These are phyloP conservation scores for Caligus rogercresseyi DNA, from an alignment of 1,140 invertebrate genomes.

Conservation along the genomic window DNA sequence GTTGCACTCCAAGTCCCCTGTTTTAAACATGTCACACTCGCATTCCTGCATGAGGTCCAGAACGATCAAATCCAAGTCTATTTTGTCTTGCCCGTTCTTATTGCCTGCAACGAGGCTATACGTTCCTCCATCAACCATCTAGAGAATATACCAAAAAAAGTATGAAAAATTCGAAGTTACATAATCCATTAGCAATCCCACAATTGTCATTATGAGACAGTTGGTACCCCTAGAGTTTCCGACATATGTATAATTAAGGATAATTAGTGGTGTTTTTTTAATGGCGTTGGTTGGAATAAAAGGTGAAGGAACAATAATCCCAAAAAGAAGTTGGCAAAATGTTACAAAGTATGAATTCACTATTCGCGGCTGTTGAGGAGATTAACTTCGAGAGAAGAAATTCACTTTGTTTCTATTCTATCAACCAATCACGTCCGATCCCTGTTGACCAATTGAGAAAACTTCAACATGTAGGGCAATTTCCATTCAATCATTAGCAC, in stretches of 20 bases:
- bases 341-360: no score
- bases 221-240: neutral
- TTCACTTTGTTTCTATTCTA: no score
- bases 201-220: neutral
- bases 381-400: no score
- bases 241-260: neutral
- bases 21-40: conserved; percentile 19
- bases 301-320: no score
- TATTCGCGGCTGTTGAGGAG: no score
- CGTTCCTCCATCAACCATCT: conserved; percentile 16
- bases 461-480: no score
- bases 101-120: conserved; percentile 12
- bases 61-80: conserved; percentile 18
- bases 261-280: neutral
- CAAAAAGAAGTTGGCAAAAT: no score
- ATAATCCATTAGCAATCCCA: neutral
- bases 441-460: no score
- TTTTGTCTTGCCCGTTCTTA: conserved; percentile 6
- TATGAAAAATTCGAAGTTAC: no score
- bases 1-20: conserved; percentile 3
- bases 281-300: no score
- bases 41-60: conserved; percentile 8
- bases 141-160: neutral
- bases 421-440: no score
- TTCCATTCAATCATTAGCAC: no score